phyloP scores from a whole-genome alignment of 2,113 vertebrate genomes.

The Urocitellus parryii region DNA sequence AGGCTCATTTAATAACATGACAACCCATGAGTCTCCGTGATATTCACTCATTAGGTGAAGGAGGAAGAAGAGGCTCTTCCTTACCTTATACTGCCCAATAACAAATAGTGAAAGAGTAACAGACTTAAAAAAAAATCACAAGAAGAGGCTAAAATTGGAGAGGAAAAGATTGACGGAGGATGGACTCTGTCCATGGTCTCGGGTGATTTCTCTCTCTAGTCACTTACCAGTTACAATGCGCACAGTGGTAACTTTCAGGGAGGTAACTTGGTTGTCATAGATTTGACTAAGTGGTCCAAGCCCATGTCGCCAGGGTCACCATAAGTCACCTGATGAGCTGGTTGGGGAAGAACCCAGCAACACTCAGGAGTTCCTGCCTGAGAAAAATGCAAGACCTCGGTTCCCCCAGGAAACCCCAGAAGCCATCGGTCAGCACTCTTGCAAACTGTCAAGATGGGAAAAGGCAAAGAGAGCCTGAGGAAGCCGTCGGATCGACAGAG shows the following conservation, averaged over 20 bases:
- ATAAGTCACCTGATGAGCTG: no score
- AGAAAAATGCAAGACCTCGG: background rate
- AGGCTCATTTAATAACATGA: background rate
- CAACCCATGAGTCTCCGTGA: background rate
- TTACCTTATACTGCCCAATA: background rate
- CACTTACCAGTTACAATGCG: background rate
- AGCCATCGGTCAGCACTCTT: background rate
- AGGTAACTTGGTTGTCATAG: no score
- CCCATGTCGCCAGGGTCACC: background rate
- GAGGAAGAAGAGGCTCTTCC: background rate
- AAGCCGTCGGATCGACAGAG: no score
- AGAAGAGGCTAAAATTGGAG: background rate
- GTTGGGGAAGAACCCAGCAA: no score
- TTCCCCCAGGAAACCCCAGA: background rate
- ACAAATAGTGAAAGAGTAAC: background rate
- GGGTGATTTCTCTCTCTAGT: background rate
- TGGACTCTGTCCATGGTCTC: background rate
- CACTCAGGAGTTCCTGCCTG: background rate
- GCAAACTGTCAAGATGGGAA: background rate
- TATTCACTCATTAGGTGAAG: background rate
- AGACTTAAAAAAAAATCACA: constrained; percentile 1
- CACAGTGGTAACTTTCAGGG: background rate
- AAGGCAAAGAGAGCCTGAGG: background rate
- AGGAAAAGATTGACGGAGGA: background rate
- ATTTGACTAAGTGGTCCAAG: background rate